phyloP scores from a whole-genome alignment of 2,113 vertebrate species.

The Carassius auratus region DNA sequence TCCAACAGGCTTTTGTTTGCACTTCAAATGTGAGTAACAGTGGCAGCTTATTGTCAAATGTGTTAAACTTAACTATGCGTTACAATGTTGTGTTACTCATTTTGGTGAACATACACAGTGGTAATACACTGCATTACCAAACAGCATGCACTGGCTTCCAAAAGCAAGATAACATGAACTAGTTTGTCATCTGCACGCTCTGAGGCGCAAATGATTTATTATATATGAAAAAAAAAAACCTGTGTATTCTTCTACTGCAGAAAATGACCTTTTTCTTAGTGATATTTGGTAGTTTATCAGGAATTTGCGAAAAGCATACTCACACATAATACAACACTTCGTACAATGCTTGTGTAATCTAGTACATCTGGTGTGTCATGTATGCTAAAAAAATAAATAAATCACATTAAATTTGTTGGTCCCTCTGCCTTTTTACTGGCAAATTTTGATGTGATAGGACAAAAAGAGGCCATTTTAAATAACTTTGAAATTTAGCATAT shows the following conservation, averaged over 20 bases:
- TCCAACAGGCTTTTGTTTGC: no score
- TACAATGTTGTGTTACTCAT: background rate
- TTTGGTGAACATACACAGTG: constrained; percentile 55
- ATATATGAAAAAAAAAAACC: background rate
- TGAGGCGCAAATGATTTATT: background rate
- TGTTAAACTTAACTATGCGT: background rate
- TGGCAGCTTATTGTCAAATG: background rate
- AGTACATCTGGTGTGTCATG: no score
- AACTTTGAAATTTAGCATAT: no score
- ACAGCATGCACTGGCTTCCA: background rate
- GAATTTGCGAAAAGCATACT: background rate
- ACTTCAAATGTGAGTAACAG: background rate
- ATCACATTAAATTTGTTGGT: no score
- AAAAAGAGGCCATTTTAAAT: no score
- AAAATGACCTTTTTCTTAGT: background rate
- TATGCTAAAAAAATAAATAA: no score
- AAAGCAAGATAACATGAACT: background rate
- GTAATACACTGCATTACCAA: background rate
- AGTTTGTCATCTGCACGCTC: background rate
- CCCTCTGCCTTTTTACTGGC: no score
- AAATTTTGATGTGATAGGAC: no score
- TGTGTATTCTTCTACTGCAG: no score
- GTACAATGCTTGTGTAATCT: background rate
- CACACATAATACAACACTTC: background rate
- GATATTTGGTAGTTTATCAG: background rate